These are phyloP conservation scores for Drosophila azteca DNA, from an alignment of 1,140 invertebrate species.

Conservation along the genomic window DNA sequence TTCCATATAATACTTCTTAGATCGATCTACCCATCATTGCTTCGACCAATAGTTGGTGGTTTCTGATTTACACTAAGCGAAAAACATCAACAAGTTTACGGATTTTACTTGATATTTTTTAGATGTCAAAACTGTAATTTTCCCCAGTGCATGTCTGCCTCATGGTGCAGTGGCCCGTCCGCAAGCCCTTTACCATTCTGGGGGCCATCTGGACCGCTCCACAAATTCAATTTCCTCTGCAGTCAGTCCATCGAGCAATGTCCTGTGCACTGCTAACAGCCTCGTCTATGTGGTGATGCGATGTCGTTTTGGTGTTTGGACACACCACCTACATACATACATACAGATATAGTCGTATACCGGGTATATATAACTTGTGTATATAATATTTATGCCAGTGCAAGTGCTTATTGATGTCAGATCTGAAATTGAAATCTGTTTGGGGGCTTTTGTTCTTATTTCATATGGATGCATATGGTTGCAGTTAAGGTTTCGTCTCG, in stretches of 20 bases:
- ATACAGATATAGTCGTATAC: not conserved
- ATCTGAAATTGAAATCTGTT: conserved; percentile 77
- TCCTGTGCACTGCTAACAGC: conserved; percentile 28
- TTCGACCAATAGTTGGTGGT: too few relatives aligned
- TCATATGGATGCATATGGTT: conserved; percentile 28
- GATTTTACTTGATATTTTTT: not conserved
- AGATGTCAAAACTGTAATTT: not conserved
- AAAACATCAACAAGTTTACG: too few relatives aligned
- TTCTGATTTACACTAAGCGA: too few relatives aligned
- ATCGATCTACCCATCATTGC: too few relatives aligned
- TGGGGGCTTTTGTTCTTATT: conserved; percentile 38
- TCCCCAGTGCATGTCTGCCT: conserved; percentile 46
- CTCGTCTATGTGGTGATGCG: conserved; percentile 31
- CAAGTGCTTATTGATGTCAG: conserved; percentile 79
- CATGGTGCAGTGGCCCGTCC: conserved; percentile 1
- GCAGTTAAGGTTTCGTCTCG: conserved; percentile 34
- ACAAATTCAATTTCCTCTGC: conserved; percentile 77
- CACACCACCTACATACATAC: not conserved
- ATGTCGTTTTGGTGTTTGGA: conserved; percentile 43
- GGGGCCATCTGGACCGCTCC: conserved; percentile 6
- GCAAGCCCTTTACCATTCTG: conserved; percentile 1
- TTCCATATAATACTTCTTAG: too few relatives aligned
- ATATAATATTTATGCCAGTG: conserved; percentile 76
- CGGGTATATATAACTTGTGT: conserved; percentile 33
- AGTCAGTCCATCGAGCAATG: conserved; percentile 49